Evolutionary conservation across 2,797 vertebrate species (phyloP).

Genomic region (Oreonectes daqikongensis): DNA sequence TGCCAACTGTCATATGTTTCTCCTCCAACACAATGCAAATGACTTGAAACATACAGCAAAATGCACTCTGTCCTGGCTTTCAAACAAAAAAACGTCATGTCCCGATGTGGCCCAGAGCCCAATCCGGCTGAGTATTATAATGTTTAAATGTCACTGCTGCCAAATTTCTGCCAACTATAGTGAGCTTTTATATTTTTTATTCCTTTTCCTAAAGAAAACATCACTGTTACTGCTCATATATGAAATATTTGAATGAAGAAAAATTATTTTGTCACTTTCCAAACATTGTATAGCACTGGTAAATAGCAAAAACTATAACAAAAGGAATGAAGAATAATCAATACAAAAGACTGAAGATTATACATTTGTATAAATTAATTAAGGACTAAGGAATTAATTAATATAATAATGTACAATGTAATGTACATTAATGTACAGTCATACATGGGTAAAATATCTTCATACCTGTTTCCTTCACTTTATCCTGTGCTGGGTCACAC

Average conservation of each 20-base stretch:
- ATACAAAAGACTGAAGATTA: too few species aligned
- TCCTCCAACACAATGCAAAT: background rate
- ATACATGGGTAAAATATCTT: background rate
- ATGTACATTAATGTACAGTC: background rate
- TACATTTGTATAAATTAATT: too few species aligned
- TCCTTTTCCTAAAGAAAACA: background rate
- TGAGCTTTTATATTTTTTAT: background rate
- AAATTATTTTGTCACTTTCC: too few species aligned
- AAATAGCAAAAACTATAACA: too few species aligned
- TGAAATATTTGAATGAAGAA: too few species aligned
- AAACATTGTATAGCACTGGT: too few species aligned
- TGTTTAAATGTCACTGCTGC: background rate
- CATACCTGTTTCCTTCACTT: background rate
- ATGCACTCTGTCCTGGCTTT: background rate
- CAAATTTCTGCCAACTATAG: background rate
- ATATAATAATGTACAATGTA: background rate
- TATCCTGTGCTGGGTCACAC: background rate
- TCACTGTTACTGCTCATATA: background rate
- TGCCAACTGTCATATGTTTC: constrained; percentile 1
- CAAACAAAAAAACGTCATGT: background rate
- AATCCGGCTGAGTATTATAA: background rate
- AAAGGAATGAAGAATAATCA: too few species aligned
- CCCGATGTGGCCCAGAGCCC: background rate
- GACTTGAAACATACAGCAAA: background rate
- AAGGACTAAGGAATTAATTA: too few species aligned